phyloP scores from a whole-genome alignment of 1,140 invertebrate genomes.

The Trachymyrmex cornetzi region DNA sequence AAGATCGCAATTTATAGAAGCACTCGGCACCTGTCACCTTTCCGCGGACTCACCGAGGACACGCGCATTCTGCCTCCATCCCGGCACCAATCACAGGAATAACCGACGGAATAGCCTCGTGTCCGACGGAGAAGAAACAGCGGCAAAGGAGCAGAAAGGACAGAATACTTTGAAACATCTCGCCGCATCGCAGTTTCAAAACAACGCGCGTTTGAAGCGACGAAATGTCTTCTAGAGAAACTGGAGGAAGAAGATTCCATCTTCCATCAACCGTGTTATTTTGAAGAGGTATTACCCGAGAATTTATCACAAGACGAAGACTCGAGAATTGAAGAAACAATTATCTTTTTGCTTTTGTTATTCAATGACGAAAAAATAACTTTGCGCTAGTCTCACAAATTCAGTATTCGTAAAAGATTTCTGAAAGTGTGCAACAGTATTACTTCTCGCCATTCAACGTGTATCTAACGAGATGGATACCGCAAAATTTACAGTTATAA shows the following conservation, averaged over 20 bases:
- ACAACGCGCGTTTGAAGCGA: conserved; percentile 25
- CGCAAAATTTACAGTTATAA: no score
- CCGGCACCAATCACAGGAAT: conserved; percentile 58
- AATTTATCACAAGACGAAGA: background rate
- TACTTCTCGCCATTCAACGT: no score
- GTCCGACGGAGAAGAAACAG: conserved; percentile 64
- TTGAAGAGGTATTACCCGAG: background rate
- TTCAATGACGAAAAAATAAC: no score
- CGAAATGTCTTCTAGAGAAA: conserved; percentile 40
- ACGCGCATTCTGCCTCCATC: conserved; percentile 33
- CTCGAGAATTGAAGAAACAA: background rate
- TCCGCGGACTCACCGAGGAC: conserved; percentile 57
- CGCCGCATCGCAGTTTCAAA: conserved; percentile 25
- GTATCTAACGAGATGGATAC: no score
- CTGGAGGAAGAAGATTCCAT: background rate
- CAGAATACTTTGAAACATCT: conserved; percentile 34
- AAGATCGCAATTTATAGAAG: conserved; percentile 80
- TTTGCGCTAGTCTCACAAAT: no score
- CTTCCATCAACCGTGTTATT: conserved; percentile 7
- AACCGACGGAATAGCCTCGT: conserved; percentile 43
- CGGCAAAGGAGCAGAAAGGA: conserved; percentile 18
- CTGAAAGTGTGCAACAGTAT: no score
- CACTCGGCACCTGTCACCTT: conserved; percentile 82
- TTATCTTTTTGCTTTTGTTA: no score
- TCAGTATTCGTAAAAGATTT: no score